These are phyloP conservation scores for Vespertilio murinus DNA, from an alignment of 2,797 vertebrate species.

Conservation along the genomic window DNA sequence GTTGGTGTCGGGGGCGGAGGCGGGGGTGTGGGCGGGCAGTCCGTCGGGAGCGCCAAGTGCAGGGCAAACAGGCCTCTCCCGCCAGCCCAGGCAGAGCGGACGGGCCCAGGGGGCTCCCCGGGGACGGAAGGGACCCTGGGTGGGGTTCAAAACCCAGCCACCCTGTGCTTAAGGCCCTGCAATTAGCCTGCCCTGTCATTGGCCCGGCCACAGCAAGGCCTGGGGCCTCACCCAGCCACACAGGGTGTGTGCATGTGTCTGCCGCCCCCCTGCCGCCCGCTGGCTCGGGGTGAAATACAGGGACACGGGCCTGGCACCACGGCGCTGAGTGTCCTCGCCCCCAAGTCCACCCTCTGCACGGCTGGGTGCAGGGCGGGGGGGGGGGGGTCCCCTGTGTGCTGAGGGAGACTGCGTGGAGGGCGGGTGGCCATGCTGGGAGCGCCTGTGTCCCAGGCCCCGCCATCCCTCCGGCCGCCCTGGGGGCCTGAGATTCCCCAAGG, in stretches of 20 bases:
- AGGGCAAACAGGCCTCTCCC: not conserved
- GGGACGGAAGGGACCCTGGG: not conserved
- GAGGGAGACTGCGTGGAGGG: fast-evolving
- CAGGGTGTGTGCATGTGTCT: not conserved
- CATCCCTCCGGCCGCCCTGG: not conserved
- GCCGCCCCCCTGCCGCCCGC: not conserved
- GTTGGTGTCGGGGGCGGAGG: not conserved
- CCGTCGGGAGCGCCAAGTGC: not conserved
- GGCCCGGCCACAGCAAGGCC: not conserved
- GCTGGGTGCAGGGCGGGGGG: too few relatives aligned
- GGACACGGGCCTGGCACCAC: fast-evolving
- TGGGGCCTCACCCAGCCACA: not conserved
- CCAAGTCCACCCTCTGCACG: not conserved
- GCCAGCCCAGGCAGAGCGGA: not conserved
- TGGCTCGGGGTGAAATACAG: fast-evolving
- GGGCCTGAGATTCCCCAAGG: not conserved
- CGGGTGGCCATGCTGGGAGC: not conserved
- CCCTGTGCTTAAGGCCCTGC: not conserved
- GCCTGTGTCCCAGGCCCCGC: not conserved
- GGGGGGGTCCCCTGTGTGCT: too few relatives aligned
- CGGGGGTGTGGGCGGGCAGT: too few relatives aligned
- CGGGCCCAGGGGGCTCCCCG: too few relatives aligned
- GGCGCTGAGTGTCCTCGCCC: not conserved
- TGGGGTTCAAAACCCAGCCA: not conserved
- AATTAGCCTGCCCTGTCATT: not conserved